Conservation (phyloP, 2,888 invertebrate genomes). For the Lapara coniferarum region DNA sequence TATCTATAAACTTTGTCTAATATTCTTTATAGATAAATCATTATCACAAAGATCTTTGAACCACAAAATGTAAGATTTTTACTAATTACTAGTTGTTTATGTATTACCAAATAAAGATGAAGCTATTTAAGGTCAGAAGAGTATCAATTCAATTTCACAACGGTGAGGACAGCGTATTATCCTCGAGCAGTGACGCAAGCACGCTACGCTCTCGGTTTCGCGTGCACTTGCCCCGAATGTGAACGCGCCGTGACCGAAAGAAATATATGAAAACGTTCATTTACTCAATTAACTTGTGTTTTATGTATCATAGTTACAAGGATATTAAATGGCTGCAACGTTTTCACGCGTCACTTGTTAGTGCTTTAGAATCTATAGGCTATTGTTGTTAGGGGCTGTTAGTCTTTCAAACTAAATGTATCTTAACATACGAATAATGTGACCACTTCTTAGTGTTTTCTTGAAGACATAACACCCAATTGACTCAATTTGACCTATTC, state of each 20-base stretch:
- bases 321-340: slow-evolving; percentile 31
- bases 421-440: no score
- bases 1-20: no score
- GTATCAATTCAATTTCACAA: slow-evolving; percentile 20
- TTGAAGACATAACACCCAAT: no score
- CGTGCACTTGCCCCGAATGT: slow-evolving; percentile 81
- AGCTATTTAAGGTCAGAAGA: background rate
- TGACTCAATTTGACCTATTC: no score
- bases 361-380: background rate
- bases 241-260: slow-evolving; percentile 73
- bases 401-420: background rate
- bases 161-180: slow-evolving; percentile 51
- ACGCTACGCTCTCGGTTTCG: slow-evolving; percentile 76
- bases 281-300: slow-evolving; percentile 62
- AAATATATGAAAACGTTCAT: slow-evolving; percentile 75
- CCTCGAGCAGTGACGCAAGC: slow-evolving; percentile 64
- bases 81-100: background rate
- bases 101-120: background rate
- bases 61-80: background rate
- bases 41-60: no score
- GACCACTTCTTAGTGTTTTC: no score
- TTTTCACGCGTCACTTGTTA: slow-evolving; percentile 29
- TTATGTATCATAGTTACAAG: slow-evolving; percentile 48
- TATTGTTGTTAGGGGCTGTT: background rate
- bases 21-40: no score